A percentile compares a stretch with the other conserved stretches of the same genome.
phyloP scores from a whole-genome alignment of 2,797 vertebrate genomes.

The Spinus olivaceus region DNA sequence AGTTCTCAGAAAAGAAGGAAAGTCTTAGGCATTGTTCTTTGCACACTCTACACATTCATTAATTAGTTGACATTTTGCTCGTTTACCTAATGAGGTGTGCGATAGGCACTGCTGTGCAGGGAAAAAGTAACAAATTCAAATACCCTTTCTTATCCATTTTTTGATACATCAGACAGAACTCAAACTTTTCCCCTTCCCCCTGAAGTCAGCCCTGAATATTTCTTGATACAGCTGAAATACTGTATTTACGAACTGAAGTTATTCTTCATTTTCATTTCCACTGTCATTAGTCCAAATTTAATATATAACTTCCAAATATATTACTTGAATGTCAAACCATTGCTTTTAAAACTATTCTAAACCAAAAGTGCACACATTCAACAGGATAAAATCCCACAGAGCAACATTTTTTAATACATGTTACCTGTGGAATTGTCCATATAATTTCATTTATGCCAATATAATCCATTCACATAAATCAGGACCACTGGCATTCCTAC shows the following conservation, averaged over 20 bases:
- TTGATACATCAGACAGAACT: neutral
- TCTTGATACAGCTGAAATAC: neutral
- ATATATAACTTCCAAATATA: neutral
- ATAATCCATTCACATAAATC: neutral
- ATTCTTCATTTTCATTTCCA: neutral
- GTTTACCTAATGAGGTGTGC: neutral
- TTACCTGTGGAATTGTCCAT: neutral
- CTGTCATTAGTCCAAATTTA: neutral
- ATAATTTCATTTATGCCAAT: neutral
- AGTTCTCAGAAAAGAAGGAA: neutral
- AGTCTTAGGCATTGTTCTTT: neutral
- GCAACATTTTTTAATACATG: neutral
- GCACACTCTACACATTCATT: neutral
- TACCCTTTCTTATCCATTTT: neutral
- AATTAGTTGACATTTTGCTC: neutral
- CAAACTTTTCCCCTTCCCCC: accelerated
- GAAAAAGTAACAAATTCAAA: neutral
- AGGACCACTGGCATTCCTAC: neutral
- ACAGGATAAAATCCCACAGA: neutral
- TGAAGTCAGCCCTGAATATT: neutral
- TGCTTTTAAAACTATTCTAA: neutral
- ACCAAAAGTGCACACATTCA: neutral
- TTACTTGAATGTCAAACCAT: neutral
- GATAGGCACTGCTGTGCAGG: neutral
- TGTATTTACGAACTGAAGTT: neutral